Evolutionary conservation across 2,113 vertebrate genomes (phyloP).

Genomic region (Grammomys dolichurus): DNA sequence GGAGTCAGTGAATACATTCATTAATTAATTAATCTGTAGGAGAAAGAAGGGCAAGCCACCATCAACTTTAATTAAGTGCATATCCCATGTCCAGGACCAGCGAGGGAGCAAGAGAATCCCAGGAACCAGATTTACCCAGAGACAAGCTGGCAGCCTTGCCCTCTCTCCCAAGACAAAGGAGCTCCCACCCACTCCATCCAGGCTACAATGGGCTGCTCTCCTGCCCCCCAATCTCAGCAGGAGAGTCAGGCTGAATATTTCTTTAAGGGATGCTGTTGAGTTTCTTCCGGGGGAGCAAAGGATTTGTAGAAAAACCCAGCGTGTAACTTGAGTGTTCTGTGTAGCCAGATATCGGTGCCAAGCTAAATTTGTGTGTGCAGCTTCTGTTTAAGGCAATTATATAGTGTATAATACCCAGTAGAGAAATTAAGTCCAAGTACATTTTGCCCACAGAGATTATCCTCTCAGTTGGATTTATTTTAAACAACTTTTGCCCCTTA

Average conservation of each 20-base stretch:
- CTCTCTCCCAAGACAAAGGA: slow-evolving; percentile 52
- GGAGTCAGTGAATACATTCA: background rate
- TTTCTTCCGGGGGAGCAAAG: slow-evolving; percentile 84
- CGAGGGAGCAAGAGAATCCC: background rate
- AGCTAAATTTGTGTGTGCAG: slow-evolving; percentile 87
- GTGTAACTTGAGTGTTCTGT: slow-evolving; percentile 84
- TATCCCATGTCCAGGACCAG: background rate
- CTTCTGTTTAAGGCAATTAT: slow-evolving; percentile 90
- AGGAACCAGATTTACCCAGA: background rate
- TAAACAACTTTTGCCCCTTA: slow-evolving; percentile 87
- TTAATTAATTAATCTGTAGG: slow-evolving; percentile 37
- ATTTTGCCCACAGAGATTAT: slow-evolving; percentile 87
- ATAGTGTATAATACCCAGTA: slow-evolving; percentile 87
- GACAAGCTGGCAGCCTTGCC: background rate
- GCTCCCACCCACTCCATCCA: background rate
- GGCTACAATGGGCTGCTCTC: background rate
- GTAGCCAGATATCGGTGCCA: slow-evolving; percentile 86
- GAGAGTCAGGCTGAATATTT: slow-evolving; percentile 80
- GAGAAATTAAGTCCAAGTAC: slow-evolving; percentile 89
- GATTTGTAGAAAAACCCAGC: slow-evolving; percentile 87
- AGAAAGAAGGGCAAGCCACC: background rate
- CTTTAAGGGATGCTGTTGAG: slow-evolving; percentile 85
- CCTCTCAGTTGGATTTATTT: slow-evolving; percentile 88
- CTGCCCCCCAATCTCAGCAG: background rate
- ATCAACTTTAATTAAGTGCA: slow-evolving; percentile 36